Conservation (phyloP, 2,113 vertebrate genomes). For the Eublepharis macularius region DNA sequence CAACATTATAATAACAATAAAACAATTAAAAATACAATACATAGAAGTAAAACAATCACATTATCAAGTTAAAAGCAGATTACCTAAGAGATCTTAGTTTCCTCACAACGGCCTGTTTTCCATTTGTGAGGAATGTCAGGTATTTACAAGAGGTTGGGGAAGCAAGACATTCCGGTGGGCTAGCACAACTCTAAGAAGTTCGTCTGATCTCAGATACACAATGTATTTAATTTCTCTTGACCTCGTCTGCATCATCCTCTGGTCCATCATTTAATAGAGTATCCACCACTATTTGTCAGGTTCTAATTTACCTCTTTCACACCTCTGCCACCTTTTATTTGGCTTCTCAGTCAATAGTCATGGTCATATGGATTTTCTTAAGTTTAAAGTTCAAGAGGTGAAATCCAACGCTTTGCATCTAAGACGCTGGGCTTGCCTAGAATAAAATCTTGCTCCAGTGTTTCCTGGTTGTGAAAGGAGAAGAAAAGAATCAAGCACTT, state of each 20-base stretch:
- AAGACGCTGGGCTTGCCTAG: neutral
- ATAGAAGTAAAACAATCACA: no score
- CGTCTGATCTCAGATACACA: no score
- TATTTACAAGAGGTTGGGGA: no score
- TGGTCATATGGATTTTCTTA: neutral
- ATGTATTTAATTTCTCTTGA: no score
- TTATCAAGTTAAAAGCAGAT: no score
- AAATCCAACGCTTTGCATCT: neutral
- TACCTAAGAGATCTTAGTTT: no score
- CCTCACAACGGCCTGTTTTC: no score
- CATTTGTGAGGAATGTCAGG: no score
- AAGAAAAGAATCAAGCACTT: neutral
- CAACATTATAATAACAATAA: no score
- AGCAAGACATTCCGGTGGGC: no score
- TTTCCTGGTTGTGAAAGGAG: neutral
- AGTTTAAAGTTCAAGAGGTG: conserved; percentile 2
- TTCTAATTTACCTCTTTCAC: neutral
- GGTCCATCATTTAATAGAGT: neutral
- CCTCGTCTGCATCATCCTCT: neutral
- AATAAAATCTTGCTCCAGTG: neutral
- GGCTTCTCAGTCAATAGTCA: neutral
- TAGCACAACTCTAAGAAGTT: no score
- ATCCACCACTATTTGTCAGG: neutral
- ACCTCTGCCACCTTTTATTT: neutral
- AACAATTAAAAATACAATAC: no score